A percentile compares a stretch with the other conserved stretches of the same genome.
These are phyloP conservation scores for Noctua fimbriata DNA, from an alignment of 2,888 invertebrate genomes.

Conservation along the genomic window DNA sequence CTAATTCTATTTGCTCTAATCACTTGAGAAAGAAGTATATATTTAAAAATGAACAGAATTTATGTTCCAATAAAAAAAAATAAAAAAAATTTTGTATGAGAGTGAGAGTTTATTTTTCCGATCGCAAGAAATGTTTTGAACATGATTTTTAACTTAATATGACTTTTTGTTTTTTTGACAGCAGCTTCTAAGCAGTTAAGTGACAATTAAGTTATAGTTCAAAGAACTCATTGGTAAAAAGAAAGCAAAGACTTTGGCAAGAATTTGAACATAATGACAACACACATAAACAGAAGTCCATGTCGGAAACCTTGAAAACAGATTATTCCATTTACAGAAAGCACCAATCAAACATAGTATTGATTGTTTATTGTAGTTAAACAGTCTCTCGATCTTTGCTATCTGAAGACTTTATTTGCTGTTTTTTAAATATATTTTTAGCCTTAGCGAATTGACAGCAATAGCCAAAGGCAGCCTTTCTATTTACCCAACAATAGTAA, in stretches of 20 bases:
- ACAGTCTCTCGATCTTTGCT: not conserved
- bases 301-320: not conserved
- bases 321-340: not conserved
- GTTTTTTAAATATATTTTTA: not conserved
- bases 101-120: not conserved
- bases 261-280: not conserved
- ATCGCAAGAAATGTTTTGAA: not conserved
- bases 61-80: not conserved
- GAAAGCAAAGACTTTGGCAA: not conserved
- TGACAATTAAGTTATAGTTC: not conserved
- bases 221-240: not conserved
- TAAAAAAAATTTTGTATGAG: too few species aligned
- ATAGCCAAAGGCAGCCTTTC: not conserved
- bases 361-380: not conserved
- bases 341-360: not conserved
- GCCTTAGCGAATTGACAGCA: not conserved
- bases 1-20: not conserved
- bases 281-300: not conserved
- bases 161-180: not conserved
- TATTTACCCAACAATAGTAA: not conserved
- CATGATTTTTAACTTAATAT: not conserved
- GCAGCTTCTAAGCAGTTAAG: not conserved
- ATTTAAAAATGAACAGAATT: not conserved
- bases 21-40: not conserved
- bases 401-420: not conserved